A percentile compares a stretch with the other conserved stretches of the same genome.
phyloP scores from a whole-genome alignment of 2,888 invertebrate genomes.

The Sisyra nigra region DNA sequence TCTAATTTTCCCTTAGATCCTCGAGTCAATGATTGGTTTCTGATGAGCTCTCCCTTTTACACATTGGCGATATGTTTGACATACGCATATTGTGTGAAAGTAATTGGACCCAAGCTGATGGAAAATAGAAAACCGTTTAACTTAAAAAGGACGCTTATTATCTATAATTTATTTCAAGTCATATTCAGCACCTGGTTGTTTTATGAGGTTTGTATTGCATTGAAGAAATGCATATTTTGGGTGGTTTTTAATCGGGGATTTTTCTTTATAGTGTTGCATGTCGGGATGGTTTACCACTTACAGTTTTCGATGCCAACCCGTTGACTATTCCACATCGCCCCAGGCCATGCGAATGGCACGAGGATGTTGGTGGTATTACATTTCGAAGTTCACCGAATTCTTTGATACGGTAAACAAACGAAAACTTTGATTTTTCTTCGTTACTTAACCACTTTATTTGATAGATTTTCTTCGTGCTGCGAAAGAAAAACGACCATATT shows the following conservation, averaged over 20 bases:
- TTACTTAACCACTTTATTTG: constrained; percentile 13
- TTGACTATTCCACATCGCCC: constrained; percentile 56
- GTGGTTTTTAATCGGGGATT: neutral
- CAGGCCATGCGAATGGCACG: constrained; percentile 66
- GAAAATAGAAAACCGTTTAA: constrained; percentile 70
- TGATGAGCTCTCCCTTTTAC: constrained; percentile 72
- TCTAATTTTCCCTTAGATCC: constrained; percentile 32
- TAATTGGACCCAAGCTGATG: constrained; percentile 71
- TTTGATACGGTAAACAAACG: constrained; percentile 61
- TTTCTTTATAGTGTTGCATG: constrained; percentile 27
- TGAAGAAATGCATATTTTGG: neutral
- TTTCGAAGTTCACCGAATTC: constrained; percentile 94
- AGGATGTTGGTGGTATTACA: constrained; percentile 94
- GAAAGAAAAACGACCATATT: constrained; percentile 89
- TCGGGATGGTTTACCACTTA: constrained; percentile 60
- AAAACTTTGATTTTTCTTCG: neutral
- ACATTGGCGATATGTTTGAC: constrained; percentile 57
- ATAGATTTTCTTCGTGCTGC: constrained; percentile 75
- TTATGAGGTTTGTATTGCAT: constrained; percentile 37
- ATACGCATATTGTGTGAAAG: constrained; percentile 62
- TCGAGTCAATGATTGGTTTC: constrained; percentile 57
- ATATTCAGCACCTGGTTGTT: constrained; percentile 56
- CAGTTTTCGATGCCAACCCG: constrained; percentile 61
- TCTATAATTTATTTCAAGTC: constrained; percentile 75
- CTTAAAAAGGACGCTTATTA: constrained; percentile 53